Percentiles rank a stretch among this genome's conserved stretches.
phyloP scores from a whole-genome alignment of 2,113 vertebrate genomes.

The Nycticebus coucang region DNA sequence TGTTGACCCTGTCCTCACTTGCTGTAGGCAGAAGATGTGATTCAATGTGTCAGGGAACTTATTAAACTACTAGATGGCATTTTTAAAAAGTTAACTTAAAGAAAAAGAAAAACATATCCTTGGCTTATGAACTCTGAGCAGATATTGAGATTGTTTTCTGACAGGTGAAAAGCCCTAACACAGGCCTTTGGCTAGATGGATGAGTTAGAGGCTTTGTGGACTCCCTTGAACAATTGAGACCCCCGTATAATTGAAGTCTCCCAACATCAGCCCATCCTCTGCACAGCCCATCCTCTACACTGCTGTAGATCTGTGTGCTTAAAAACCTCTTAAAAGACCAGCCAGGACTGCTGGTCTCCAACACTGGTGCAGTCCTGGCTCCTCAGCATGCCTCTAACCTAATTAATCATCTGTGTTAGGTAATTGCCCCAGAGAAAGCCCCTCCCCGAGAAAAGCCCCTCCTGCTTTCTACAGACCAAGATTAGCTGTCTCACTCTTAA shows the following conservation, averaged over 20 bases:
- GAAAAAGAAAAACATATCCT: neutral
- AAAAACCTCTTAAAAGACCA: neutral
- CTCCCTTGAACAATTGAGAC: neutral
- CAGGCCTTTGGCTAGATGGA: neutral
- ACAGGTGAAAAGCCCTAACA: neutral
- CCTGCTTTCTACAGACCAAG: no score
- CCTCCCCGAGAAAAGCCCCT: no score
- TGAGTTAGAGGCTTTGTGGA: neutral
- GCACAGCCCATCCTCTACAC: no score
- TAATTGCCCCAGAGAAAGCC: no score
- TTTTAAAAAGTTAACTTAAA: conserved; percentile 61
- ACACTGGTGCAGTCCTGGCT: neutral
- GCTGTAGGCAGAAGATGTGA: conserved; percentile 48
- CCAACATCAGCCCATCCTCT: no score
- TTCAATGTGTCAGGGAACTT: conserved; percentile 36
- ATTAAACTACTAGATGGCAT: conserved; percentile 19
- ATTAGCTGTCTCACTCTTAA: no score
- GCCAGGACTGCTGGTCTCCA: neutral
- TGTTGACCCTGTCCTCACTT: conserved; percentile 27
- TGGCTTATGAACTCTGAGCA: neutral
- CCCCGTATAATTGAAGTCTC: neutral
- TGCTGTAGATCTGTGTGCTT: neutral
- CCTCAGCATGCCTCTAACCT: neutral
- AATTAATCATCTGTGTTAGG: neutral
- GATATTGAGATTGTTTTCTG: neutral